Base-by-base conservation (phyloP, 92 coral and sea anemone species). In the Epizoanthus fatuus region DNA sequence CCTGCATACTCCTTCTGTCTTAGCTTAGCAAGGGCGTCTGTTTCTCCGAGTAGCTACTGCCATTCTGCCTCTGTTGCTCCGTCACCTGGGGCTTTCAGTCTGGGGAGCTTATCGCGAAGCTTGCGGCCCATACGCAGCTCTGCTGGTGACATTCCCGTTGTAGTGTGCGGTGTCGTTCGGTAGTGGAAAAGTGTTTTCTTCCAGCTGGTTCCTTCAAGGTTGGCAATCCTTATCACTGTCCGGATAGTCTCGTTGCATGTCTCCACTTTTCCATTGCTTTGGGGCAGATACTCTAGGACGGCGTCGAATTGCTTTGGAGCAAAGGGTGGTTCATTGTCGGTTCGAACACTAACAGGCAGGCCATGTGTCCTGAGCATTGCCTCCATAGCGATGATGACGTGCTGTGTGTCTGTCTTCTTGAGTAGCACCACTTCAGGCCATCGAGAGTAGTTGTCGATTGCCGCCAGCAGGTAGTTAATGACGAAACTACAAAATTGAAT, bases 91-190 rank as follows among this genome's bases (percentile, higher is more conserved):
- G 79, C 35, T 58, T 84, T 22, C 29, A 85, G 72, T 80, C 20
- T 29, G 2, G 88, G 95, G 5, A 90, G 88, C 51, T 81, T 92
- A 86, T 90, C 89, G 1, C 90, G 81, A 42, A 90, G 75, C 11
- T 85, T 89, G 62, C 86, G 86, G 59, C 91, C 91, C 88, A 86
- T 90, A 11, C 89, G 81, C 3, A 92, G 84, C 65, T 87, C 89
- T 16, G 89, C 94, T 52, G 89, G 94, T 14, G 92, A 91, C 39
- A 88, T 13, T 4, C 86, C 96, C 7, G 96, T 92, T 19, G 83
- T 84, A 56, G 93, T 58, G 20, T 92, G 87, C 16, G 89, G 90
- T 47, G 93, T 93, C 22, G 80, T 79, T 49, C 91, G 69, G 67
- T 83, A 93, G 5, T 90, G 89, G 80, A 90, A 90, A 8, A 90